A percentile compares a stretch with the other conserved stretches of the same genome.
These are phyloP conservation scores for Callinectes sapidus DNA, from an alignment of 2,888 invertebrate genomes.

Conservation along the genomic window DNA sequence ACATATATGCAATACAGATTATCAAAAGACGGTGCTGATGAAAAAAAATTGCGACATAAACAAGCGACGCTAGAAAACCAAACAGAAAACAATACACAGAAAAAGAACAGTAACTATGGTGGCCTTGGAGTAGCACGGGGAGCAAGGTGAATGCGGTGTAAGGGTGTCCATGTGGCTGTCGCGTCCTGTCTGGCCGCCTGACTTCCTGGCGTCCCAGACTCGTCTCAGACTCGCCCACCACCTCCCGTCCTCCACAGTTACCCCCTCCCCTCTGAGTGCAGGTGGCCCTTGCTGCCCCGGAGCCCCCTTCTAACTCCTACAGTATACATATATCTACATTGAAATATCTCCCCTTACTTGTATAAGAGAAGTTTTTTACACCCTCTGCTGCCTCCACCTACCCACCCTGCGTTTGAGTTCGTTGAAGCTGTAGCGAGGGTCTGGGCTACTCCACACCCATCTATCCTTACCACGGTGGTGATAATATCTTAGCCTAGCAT, in stretches of 20 bases:
- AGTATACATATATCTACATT: background rate
- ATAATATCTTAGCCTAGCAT: background rate
- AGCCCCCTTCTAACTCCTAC: background rate
- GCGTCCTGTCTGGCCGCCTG: conserved; percentile 27
- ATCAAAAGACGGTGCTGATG: background rate
- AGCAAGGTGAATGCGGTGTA: background rate
- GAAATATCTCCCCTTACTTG: background rate
- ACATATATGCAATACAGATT: background rate
- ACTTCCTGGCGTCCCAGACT: conserved; percentile 36
- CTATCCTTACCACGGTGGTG: too few species aligned
- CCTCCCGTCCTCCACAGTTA: background rate
- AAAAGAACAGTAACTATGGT: background rate
- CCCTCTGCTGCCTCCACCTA: background rate
- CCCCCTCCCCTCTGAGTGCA: background rate
- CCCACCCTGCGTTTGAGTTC: background rate
- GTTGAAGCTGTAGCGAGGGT: background rate
- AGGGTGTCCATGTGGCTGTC: conserved; percentile 34
- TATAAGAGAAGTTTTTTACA: background rate
- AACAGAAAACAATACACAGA: background rate
- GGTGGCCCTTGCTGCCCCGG: background rate
- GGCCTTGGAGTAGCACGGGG: background rate
- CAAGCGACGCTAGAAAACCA: background rate
- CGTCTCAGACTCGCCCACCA: conserved; percentile 9
- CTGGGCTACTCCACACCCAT: background rate
- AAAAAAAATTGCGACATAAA: background rate